Conservation (phyloP, 2,888 invertebrate species). For the Adelognathus sp. region DNA sequence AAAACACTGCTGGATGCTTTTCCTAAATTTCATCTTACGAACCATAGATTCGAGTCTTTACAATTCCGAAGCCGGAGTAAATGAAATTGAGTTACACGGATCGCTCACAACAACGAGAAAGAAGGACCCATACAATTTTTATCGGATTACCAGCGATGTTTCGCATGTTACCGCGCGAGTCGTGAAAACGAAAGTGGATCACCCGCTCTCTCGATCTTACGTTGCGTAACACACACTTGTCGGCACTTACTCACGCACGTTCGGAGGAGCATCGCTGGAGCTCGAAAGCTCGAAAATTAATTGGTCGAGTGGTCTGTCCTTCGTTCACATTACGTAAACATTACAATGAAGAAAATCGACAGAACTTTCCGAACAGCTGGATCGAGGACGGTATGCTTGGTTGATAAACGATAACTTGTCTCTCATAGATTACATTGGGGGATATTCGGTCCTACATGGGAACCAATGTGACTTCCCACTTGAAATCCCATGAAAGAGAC, state of each 20-base stretch:
- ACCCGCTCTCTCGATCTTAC: not conserved
- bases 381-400: not conserved
- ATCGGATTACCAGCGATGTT: not conserved
- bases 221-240: constrained; percentile 20
- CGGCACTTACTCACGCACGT: not conserved
- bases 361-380: not conserved
- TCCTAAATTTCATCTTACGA: too few relatives aligned
- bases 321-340: not conserved
- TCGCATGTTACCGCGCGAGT: constrained; percentile 4
- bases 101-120: not conserved
- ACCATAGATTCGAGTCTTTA: too few relatives aligned
- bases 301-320: not conserved
- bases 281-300: not conserved
- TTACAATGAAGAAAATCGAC: not conserved
- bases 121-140: not conserved
- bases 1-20: too few relatives aligned
- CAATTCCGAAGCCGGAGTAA: not conserved
- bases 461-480: too few relatives aligned
- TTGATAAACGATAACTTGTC: not conserved
- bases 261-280: not conserved
- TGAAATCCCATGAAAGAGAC: too few relatives aligned
- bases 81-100: too few relatives aligned
- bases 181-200: constrained; percentile 36
- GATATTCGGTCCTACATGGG: too few relatives aligned
- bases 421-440: not conserved